Percentiles rank a stretch among this genome's conserved stretches.
Conservation (phyloP, 64 coral and sea anemone genomes). For the Anthopleura sola region DNA sequence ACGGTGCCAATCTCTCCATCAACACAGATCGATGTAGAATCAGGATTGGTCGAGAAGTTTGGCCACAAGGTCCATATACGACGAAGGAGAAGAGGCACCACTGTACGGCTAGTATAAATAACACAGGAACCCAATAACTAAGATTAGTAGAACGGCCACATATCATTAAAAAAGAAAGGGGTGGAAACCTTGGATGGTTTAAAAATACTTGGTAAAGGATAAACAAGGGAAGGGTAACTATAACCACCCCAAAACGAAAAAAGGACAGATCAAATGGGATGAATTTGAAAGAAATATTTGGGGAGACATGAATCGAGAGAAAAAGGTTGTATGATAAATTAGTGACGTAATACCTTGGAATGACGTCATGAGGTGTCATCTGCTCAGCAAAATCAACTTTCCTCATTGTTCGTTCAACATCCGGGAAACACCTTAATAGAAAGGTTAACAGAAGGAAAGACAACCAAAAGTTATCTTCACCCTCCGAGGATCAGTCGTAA, state of each 20-base stretch:
- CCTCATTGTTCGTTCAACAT: constrained; percentile 86
- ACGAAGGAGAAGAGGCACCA: constrained; percentile 58
- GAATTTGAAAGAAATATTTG: no score
- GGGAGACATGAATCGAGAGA: no score
- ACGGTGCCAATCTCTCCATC: constrained; percentile 87
- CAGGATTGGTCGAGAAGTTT: constrained; percentile 20
- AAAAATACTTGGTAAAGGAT: no score
- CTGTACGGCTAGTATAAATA: constrained; percentile 51
- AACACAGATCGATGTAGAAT: constrained; percentile 75
- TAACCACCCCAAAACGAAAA: no score
- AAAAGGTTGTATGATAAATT: no score
- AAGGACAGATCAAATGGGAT: no score
- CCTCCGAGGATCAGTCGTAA: no score
- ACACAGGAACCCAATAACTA: neutral
- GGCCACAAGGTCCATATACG: constrained; percentile 72
- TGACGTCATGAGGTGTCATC: constrained; percentile 68
- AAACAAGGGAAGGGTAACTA: no score
- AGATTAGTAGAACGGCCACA: no score
- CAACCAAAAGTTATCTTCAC: no score
- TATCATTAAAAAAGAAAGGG: neutral
- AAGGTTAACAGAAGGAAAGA: neutral
- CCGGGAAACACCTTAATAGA: constrained; percentile 57
- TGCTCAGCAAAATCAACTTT: constrained; percentile 57
- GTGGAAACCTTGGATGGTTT: no score
- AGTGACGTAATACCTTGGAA: constrained; percentile 58